Percentiles rank a stretch among this genome's conserved stretches.
Evolutionary conservation across 2,113 vertebrate genomes (phyloP).

Genomic region (Quiscalus mexicanus): DNA sequence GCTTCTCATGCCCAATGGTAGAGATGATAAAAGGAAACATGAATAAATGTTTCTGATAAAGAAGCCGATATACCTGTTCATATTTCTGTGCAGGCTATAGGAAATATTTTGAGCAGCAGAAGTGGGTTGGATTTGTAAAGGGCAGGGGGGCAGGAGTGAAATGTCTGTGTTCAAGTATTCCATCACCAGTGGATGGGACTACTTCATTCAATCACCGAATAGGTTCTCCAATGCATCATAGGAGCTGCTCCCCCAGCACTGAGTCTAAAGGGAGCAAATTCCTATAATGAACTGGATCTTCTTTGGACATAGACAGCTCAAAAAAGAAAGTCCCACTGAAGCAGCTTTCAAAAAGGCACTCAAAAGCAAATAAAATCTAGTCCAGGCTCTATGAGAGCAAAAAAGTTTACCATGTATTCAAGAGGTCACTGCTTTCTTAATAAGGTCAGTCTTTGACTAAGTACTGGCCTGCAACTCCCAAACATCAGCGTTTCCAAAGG

Average conservation of each 20-base stretch:
- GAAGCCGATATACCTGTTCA: slow-evolving; percentile 72
- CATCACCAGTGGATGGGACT: slow-evolving; percentile 73
- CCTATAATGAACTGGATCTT: slow-evolving; percentile 69
- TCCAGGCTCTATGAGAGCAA: slow-evolving; percentile 92
- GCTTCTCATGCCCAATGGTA: slow-evolving; percentile 74
- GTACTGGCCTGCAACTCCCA: slow-evolving; percentile 85
- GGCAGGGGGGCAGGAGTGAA: slow-evolving; percentile 26
- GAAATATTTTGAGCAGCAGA: slow-evolving; percentile 85
- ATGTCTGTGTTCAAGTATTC: slow-evolving; percentile 76
- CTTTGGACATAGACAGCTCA: slow-evolving; percentile 80
- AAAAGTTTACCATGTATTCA: slow-evolving; percentile 83
- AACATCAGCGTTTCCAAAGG: slow-evolving; percentile 81
- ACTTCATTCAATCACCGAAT: slow-evolving; percentile 74
- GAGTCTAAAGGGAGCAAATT: slow-evolving; percentile 42
- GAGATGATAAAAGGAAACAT: slow-evolving; percentile 78
- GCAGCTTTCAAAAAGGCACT: slow-evolving; percentile 98
- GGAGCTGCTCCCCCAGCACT: slow-evolving; percentile 63
- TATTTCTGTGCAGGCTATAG: slow-evolving; percentile 83
- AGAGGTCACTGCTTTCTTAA: slow-evolving; percentile 86
- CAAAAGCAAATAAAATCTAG: slow-evolving; percentile 91
- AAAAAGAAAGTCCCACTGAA: slow-evolving; percentile 84
- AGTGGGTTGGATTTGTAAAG: slow-evolving; percentile 36
- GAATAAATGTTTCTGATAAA: slow-evolving; percentile 73
- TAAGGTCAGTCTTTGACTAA: slow-evolving; percentile 85
- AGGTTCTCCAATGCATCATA: slow-evolving; percentile 69